phyloP scores from a whole-genome alignment of 2,113 vertebrate species.

The Microtus pennsylvanicus region DNA sequence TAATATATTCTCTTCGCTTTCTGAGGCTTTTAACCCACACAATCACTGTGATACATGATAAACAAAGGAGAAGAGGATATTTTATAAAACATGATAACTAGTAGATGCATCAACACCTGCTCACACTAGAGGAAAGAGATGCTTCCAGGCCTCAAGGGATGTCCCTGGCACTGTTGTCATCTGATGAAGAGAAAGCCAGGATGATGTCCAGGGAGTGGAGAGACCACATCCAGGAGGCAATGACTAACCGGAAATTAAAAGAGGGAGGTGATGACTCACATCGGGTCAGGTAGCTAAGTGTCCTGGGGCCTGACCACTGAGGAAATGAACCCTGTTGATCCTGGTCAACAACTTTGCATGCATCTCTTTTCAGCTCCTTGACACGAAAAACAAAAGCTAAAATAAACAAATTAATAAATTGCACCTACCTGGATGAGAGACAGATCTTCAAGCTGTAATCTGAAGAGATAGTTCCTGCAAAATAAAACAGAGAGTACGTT shows the following conservation, averaged over 20 bases:
- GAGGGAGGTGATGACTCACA: constrained; percentile 42
- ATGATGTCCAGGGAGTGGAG: not conserved
- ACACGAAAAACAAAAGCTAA: not conserved
- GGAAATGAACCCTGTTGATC: not conserved
- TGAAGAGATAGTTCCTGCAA: constrained; percentile 96
- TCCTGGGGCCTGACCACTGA: not conserved
- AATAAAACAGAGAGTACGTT: constrained; percentile 56
- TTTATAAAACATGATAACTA: not conserved
- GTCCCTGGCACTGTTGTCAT: not conserved
- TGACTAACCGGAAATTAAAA: constrained; percentile 66
- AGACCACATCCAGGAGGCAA: not conserved
- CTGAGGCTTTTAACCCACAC: not conserved
- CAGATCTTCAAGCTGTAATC: constrained; percentile 93
- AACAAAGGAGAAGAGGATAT: not conserved
- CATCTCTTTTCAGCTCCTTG: not conserved
- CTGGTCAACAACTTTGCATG: not conserved
- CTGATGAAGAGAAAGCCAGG: not conserved
- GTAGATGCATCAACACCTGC: not conserved
- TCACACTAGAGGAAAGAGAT: not conserved
- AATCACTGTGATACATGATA: not conserved
- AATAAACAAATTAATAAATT: not conserved
- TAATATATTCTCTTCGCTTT: not conserved
- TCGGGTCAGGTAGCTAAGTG: not conserved
- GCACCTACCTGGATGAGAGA: constrained; percentile 93
- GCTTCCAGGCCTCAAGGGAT: not conserved